Evolutionary conservation across 2,888 invertebrate species (phyloP).

Genomic region (Sturmia bella): DNA sequence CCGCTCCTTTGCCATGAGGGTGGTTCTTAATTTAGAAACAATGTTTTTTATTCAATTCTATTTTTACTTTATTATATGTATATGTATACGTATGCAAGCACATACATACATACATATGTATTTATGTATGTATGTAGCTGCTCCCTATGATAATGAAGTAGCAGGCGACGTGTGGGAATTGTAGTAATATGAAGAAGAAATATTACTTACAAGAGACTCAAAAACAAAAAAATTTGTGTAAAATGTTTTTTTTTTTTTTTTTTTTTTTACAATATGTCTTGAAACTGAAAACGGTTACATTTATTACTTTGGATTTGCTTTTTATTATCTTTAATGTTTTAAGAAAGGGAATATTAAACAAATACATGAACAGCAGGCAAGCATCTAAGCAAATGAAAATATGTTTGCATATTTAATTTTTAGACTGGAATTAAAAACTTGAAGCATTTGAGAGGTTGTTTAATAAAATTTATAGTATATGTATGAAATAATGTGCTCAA

Average conservation of each 20-base stretch:
- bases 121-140: neutral
- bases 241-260: slow-evolving; percentile 29
- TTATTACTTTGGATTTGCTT: slow-evolving; percentile 16
- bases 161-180: slow-evolving; percentile 36
- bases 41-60: slow-evolving; percentile 14
- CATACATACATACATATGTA: too few relatives aligned
- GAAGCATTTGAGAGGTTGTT: too few relatives aligned
- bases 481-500: too few relatives aligned
- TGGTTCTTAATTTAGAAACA: slow-evolving; percentile 64
- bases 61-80: slow-evolving; percentile 44
- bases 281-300: slow-evolving; percentile 50
- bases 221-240: slow-evolving; percentile 25
- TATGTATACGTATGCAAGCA: slow-evolving; percentile 25
- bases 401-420: too few relatives aligned
- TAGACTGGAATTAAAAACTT: too few relatives aligned
- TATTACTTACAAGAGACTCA: slow-evolving; percentile 42
- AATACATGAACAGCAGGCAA: too few relatives aligned
- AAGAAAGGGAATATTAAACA: too few relatives aligned
- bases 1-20: slow-evolving; percentile 30
- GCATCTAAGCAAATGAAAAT: too few relatives aligned
- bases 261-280: slow-evolving; percentile 57
- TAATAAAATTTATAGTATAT: too few relatives aligned
- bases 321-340: too few relatives aligned
- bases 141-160: neutral
- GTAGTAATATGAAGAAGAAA: slow-evolving; percentile 43